phyloP scores from a whole-genome alignment of 2,888 invertebrate species.

The Blastobasis lacticolella region DNA sequence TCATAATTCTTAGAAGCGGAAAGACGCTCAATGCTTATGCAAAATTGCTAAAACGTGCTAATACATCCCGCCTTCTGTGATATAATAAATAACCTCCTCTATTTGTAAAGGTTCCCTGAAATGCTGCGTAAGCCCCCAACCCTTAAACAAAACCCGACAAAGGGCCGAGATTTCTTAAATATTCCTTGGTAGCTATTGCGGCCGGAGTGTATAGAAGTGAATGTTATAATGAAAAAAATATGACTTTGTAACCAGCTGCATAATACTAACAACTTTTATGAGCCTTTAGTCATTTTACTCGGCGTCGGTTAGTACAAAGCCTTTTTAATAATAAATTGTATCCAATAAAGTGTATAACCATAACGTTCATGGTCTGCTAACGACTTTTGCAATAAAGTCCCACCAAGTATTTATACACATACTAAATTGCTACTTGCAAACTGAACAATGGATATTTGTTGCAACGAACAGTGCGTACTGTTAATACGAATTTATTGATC shows the following conservation, averaged over 20 bases:
- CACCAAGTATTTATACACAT: no score
- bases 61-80: neutral
- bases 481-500: no score
- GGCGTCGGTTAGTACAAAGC: neutral
- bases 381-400: no score
- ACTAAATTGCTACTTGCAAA: no score
- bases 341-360: constrained; percentile 1
- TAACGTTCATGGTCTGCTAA: neutral
- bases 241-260: constrained; percentile 2
- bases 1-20: neutral
- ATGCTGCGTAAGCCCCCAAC: constrained; percentile 27
- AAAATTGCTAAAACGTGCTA: neutral
- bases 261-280: constrained; percentile 6
- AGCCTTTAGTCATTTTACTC: neutral
- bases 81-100: constrained; percentile 1
- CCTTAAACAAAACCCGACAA: constrained; percentile 27
- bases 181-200: constrained; percentile 13
- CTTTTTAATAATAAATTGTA: constrained; percentile 4
- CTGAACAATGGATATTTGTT: no score
- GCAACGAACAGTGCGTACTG: no score
- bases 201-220: neutral
- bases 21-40: neutral
- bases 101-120: constrained; percentile 12
- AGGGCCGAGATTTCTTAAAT: constrained; percentile 32
- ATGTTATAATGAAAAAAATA: constrained; percentile 9